These are phyloP conservation scores for Holocentrus rufus DNA, from an alignment of 2,797 vertebrate species.

Conservation along the genomic window DNA sequence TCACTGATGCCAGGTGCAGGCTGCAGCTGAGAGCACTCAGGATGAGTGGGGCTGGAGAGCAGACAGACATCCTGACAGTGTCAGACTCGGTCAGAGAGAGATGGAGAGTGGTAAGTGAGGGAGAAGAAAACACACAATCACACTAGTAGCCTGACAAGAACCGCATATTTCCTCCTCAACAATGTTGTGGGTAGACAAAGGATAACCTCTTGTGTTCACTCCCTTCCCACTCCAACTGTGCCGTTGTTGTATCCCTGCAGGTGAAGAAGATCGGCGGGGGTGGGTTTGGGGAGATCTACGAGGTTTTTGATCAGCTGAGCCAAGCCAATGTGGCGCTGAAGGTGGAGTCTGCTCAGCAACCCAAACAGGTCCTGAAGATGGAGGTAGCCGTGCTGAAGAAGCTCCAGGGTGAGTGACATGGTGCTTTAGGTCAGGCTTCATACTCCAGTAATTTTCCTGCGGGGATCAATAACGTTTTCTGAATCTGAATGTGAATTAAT, in stretches of 20 bases:
- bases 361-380: conserved; percentile 99
- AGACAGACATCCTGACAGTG: conserved; percentile 97
- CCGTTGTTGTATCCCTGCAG: conserved; percentile 70
- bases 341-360: conserved; percentile 97
- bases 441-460: too few species aligned
- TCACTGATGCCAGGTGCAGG: conserved; percentile 80
- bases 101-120: conserved; percentile 96
- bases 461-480: too few species aligned
- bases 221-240: background rate
- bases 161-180: too few species aligned
- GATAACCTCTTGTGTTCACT: background rate
- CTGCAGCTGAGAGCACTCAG: conserved; percentile 77
- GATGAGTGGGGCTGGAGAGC: conserved; percentile 96
- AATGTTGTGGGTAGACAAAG: background rate
- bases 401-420: conserved; percentile 89
- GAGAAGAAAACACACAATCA: background rate
- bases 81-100: conserved; percentile 95
- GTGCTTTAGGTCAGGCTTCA: too few species aligned
- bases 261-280: conserved; percentile 97
- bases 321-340: conserved; percentile 94
- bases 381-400: conserved; percentile 98
- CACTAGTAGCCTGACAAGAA: background rate
- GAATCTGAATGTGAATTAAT: too few species aligned
- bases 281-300: conserved; percentile 99
- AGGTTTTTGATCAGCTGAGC: conserved; percentile 94